A percentile compares a stretch with the other conserved stretches of the same genome.
phyloP scores from a whole-genome alignment of 1,140 invertebrate species.

The Cyclargus thomasi region DNA sequence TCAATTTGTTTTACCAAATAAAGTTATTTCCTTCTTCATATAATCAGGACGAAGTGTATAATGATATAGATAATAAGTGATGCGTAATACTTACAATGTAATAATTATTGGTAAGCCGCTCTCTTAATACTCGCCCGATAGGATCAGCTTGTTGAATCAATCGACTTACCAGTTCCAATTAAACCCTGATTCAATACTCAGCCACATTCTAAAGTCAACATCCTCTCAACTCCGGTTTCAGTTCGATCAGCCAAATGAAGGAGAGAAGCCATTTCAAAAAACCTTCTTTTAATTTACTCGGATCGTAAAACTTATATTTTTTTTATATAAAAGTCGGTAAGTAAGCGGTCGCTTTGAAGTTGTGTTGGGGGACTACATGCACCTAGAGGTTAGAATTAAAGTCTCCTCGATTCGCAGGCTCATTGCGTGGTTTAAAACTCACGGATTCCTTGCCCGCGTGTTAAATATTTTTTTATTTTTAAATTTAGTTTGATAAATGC shows the following conservation, averaged over 20 bases:
- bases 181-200: background rate
- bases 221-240: background rate
- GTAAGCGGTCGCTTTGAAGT: background rate
- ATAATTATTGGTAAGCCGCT: background rate
- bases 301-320: background rate
- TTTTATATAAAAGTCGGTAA: background rate
- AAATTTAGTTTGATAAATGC: no score
- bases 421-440: no score
- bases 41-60: no score
- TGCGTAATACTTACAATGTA: no score
- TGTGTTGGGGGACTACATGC: no score
- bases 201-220: conserved; percentile 1
- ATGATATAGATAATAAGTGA: no score
- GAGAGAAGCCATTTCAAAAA: background rate
- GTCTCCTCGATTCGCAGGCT: no score
- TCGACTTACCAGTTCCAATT: background rate
- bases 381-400: no score
- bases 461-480: no score
- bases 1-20: no score
- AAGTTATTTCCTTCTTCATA: no score
- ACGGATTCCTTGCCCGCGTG: no score
- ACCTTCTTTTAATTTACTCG: background rate
- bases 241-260: background rate
- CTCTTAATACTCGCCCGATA: background rate
- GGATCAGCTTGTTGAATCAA: background rate